Evolutionary conservation across 2,888 invertebrate genomes (phyloP), one percentile per base, ranked within the genome.

Genomic region (Spisula solida): DNA sequence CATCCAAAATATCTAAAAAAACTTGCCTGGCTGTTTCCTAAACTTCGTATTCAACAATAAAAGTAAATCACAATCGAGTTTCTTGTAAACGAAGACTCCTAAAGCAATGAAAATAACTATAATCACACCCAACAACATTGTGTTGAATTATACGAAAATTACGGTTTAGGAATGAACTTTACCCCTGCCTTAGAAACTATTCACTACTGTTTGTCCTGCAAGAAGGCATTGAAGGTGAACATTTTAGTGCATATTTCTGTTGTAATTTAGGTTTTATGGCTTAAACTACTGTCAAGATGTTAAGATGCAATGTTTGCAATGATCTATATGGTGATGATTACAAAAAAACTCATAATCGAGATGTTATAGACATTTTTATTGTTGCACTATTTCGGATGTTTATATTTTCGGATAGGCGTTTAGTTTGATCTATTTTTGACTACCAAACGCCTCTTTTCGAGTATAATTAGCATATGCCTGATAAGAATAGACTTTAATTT

Each of bases 11-110:
- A 16, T 51, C n/a, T n/a, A n/a, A n/a, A n/a, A 60, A 60, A 66
- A 83, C 81, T 82, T 88, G 92, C 93, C 92, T 86, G 92, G 89
- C 41, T 86, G 51, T 60, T 90, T 90, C 10, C 93, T 92, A 55
- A 92, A 89, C 16, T 31, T 70, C 0, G 88, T 31, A 29, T 90
- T 87, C 93, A 92, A 92, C n/a, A 81, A 60, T 2, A 93, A 85
- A 47, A 87, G 86, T 0, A 93, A 85, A 70, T 93, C 93, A 82
- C 92, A 92, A 80, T 92, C 92, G 8, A 86, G 86, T 56, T 84
- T 78, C n/a, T 12, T 25, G 48, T 85, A 82, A 34, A 80, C n/a
- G 10, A 83, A 0, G 1, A 82, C 8, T 1, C 80, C 79, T 20
- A 82, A 20, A 14, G 41, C 16, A 8, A 84, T 29, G 8, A 85